Conservation (phyloP, 2,888 invertebrate genomes). For the Dione juno region DNA sequence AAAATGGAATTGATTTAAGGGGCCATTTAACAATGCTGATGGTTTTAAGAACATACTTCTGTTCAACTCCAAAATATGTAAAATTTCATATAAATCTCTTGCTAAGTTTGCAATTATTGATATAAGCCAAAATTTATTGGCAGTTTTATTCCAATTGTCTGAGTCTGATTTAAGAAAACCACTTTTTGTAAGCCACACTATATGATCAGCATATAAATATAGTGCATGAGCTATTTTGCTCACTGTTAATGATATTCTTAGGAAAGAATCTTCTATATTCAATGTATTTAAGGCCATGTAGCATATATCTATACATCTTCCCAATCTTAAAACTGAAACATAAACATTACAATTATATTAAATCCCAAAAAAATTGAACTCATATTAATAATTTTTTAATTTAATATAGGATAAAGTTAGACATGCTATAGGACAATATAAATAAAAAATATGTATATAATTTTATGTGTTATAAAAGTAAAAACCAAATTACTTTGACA, state of each 20-base stretch:
- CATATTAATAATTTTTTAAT: no score
- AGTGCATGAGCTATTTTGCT: constrained; percentile 91
- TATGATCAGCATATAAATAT: constrained; percentile 92
- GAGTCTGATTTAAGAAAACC: constrained; percentile 87
- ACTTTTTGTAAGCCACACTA: constrained; percentile 92
- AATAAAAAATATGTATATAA: no score
- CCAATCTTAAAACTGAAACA: constrained; percentile 91
- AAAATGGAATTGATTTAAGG: constrained; percentile 58
- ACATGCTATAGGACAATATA: no score
- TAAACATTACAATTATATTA: constrained; percentile 29
- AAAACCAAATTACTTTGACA: no score
- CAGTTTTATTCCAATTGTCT: constrained; percentile 88
- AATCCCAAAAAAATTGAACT: no score
- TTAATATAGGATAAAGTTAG: no score
- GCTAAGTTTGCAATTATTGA: constrained; percentile 91
- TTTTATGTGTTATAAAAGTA: no score
- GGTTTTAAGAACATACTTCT: constrained; percentile 71
- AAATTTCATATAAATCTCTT: constrained; percentile 93
- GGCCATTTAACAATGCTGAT: constrained; percentile 64
- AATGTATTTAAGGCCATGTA: constrained; percentile 89
- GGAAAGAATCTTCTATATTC: constrained; percentile 87
- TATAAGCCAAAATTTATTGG: constrained; percentile 93
- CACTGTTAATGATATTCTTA: constrained; percentile 88
- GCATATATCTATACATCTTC: constrained; percentile 91
- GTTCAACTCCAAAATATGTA: constrained; percentile 83